A percentile compares a stretch with the other conserved stretches of the same genome.
Evolutionary conservation across 1,140 invertebrate species (phyloP).

Genomic region (Danaus plexippus): DNA sequence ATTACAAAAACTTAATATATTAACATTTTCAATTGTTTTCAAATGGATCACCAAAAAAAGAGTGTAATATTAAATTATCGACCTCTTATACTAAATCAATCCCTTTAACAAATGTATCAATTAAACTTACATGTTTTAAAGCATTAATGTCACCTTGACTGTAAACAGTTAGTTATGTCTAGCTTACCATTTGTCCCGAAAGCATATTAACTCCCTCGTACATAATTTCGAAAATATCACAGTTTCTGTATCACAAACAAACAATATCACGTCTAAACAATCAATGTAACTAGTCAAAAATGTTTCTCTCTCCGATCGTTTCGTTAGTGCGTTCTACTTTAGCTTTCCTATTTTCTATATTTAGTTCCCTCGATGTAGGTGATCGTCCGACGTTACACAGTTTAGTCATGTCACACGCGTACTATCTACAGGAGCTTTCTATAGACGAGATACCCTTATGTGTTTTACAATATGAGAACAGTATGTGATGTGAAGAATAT

Average conservation of each 20-base stretch:
- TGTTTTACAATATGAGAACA: constrained; percentile 56
- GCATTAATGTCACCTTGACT: too few relatives aligned
- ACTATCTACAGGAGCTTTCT: constrained; percentile 52
- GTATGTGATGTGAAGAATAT: constrained; percentile 25
- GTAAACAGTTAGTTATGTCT: too few relatives aligned
- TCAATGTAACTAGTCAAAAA: too few relatives aligned
- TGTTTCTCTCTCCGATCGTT: constrained; percentile 19
- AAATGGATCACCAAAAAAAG: too few relatives aligned
- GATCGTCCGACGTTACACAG: constrained; percentile 26
- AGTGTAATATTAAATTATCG: too few relatives aligned
- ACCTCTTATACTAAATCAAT: too few relatives aligned
- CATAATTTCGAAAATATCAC: constrained; percentile 9
- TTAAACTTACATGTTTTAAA: too few relatives aligned
- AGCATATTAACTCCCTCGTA: constrained; percentile 2
- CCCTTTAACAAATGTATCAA: too few relatives aligned
- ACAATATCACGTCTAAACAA: not conserved
- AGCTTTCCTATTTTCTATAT: constrained; percentile 61
- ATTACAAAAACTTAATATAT: too few relatives aligned
- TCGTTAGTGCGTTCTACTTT: constrained; percentile 35
- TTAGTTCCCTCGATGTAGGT: constrained; percentile 34
- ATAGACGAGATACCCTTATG: constrained; percentile 61
- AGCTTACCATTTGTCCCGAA: constrained; percentile 9
- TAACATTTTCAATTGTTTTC: too few relatives aligned
- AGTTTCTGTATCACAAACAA: not conserved
- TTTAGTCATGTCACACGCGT: constrained; percentile 44